Base-by-base conservation (phyloP, 2,113 vertebrate genomes). In the Cricetomys ansorgei region DNA sequence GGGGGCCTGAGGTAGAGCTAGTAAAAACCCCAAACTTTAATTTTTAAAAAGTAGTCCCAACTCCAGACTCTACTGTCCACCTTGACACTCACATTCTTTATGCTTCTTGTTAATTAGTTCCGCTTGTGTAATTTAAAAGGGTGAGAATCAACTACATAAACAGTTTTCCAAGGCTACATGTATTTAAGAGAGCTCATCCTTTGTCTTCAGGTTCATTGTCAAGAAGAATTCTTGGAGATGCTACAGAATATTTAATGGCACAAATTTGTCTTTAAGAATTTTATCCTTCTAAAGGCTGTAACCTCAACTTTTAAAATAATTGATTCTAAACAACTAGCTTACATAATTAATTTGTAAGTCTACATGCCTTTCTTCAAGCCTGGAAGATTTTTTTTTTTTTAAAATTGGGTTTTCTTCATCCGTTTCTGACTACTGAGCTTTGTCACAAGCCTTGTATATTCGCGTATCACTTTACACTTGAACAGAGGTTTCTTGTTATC, bases 81-180 rank as follows among this genome's bases (percentile, higher is more conserved):
- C 7, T 57, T 77, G 25, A 69, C 34, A 86, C 40, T 85, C 75
- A 76, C 48, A n/a, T 55, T 37, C 43, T 4, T 65, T 45, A 72
- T 73, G 27, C 27, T 93, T 91, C 12, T 25, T 92, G 19, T 86
- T 34, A 89, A 1, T 53, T 73, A 43, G 27, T 64, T 89, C 11
- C 27, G 94, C 7, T 84, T 86, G n/a, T 86, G 50, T n/a, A 73
- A 88, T 88, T 50, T 88, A 88, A 96, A 92, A 72, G 69, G 48
- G 43, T 7, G 13, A 55, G 50, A 89, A 86, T 92, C 19, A 86
- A 13, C 13, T 69, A 67, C 40, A 80, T n/a, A 94, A 69, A 19
- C 4, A 17, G 3, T 19, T 88, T 86, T 85, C 7, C 16, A 75
- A 13, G 29, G 67, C 27, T 84, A 15, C 5, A 59, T 86, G 31